Percentiles rank a stretch among this genome's conserved stretches.
Conservation (phyloP, 2,797 vertebrate species). For the Spatula clypeata region DNA sequence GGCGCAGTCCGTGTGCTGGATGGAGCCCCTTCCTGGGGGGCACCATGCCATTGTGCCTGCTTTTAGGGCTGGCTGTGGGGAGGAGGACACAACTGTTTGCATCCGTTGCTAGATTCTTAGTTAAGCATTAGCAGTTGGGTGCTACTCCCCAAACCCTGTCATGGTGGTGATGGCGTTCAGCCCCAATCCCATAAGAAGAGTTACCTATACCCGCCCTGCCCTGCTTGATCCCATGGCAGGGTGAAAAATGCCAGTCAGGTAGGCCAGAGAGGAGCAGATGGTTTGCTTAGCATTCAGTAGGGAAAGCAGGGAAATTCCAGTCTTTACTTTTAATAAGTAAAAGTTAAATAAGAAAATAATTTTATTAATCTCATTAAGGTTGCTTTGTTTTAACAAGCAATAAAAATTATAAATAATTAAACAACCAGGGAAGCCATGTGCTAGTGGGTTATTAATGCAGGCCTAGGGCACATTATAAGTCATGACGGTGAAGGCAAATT, state of each 20-base stretch:
- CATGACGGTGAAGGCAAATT: constrained; percentile 72
- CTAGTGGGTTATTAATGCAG: constrained; percentile 66
- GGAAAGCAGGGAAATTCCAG: neutral
- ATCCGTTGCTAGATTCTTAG: neutral
- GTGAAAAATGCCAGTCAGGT: neutral
- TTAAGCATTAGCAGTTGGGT: neutral
- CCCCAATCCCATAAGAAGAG: accelerated
- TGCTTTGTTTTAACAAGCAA: constrained; percentile 62
- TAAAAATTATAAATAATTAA: constrained; percentile 77
- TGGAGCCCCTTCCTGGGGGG: accelerated
- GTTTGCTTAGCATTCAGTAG: neutral
- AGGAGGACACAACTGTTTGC: neutral
- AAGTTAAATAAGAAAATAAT: constrained; percentile 66
- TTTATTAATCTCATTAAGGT: constrained; percentile 63
- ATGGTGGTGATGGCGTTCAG: neutral
- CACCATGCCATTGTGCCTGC: neutral
- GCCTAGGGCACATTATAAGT: constrained; percentile 65
- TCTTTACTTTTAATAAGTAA: neutral
- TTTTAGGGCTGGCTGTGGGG: neutral
- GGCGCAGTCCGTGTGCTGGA: neutral
- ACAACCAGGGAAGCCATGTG: constrained; percentile 56
- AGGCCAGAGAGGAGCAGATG: neutral
- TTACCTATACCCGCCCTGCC: neutral
- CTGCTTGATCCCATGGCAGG: accelerated
- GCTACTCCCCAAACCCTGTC: neutral